These are phyloP conservation scores for Eulimnadia texana DNA, from an alignment of 1,140 invertebrate species.

Conservation along the genomic window DNA sequence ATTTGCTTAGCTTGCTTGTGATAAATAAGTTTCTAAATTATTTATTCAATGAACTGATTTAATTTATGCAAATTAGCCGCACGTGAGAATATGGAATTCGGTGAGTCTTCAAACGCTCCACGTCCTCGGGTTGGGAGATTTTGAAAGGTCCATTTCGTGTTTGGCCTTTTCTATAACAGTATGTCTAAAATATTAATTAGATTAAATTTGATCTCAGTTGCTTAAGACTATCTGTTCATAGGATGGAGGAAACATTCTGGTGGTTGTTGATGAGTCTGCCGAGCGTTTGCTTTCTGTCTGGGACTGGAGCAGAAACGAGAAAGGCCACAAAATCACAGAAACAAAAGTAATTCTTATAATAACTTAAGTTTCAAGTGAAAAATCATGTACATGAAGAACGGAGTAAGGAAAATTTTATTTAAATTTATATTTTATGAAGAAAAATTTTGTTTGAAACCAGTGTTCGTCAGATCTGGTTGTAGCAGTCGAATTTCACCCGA, in stretches of 20 bases:
- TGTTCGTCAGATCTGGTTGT: slow-evolving; percentile 83
- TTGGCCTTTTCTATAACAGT: slow-evolving; percentile 61
- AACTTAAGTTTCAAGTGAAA: too few species aligned
- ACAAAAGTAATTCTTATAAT: too few species aligned
- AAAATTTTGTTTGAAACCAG: too few species aligned
- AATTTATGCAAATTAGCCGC: slow-evolving; percentile 47
- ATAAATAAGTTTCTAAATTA: too few species aligned
- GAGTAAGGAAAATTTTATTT: too few species aligned
- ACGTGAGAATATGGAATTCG: slow-evolving; percentile 86
- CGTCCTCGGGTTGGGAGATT: slow-evolving; percentile 71
- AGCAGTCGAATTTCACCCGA: slow-evolving; percentile 82
- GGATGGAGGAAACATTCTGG: slow-evolving; percentile 67
- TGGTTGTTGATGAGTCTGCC: slow-evolving; percentile 71
- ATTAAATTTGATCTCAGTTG: too few species aligned
- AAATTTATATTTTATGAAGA: too few species aligned
- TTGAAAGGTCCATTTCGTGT: slow-evolving; percentile 68
- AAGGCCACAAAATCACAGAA: slow-evolving; percentile 72
- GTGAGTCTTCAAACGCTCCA: slow-evolving; percentile 73
- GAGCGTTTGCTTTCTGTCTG: slow-evolving; percentile 84
- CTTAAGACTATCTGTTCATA: slow-evolving; percentile 22
- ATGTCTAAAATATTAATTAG: neutral
- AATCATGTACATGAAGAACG: too few species aligned
- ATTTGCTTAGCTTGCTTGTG: neutral
- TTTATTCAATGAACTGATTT: neutral
- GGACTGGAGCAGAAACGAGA: slow-evolving; percentile 77